Evolutionary conservation across 1,140 invertebrate species (phyloP).

Genomic region (Phocides pigmalion): DNA sequence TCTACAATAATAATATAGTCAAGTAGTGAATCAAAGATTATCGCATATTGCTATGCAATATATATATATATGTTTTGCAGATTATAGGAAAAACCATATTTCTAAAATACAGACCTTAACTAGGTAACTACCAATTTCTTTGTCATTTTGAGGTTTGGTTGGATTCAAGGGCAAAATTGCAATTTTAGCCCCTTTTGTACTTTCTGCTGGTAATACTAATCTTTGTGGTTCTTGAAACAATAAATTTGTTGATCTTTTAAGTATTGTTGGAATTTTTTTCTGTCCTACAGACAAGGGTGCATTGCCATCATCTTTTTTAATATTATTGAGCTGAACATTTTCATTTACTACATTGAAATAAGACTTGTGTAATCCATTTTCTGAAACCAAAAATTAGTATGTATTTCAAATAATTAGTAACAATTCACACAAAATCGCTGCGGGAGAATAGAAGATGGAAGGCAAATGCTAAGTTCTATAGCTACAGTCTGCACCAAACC

Average conservation of each 20-base stretch:
- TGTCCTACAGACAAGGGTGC: constrained; percentile 52
- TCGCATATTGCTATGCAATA: no score
- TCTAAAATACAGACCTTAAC: constrained; percentile 47
- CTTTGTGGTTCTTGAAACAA: constrained; percentile 41
- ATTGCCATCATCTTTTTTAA: constrained; percentile 47
- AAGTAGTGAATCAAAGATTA: no score
- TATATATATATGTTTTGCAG: no score
- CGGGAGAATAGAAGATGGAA: no score
- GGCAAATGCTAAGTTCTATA: no score
- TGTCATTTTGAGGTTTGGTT: constrained; percentile 44
- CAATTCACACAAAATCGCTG: no score
- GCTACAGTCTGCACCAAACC: no score
- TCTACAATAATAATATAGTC: no score
- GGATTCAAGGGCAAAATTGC: constrained; percentile 56
- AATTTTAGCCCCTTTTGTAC: constrained; percentile 60
- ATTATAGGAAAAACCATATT: not conserved
- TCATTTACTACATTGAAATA: constrained; percentile 74
- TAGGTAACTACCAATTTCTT: constrained; percentile 47
- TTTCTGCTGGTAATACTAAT: constrained; percentile 53
- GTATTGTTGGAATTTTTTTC: constrained; percentile 57
- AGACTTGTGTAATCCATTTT: constrained; percentile 49
- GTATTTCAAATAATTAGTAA: no score
- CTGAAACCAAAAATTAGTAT: constrained; percentile 43
- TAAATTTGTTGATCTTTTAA: constrained; percentile 47
- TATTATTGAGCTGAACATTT: constrained; percentile 42